A percentile compares a stretch with the other conserved stretches of the same genome.
Evolutionary conservation across 2,888 invertebrate genomes (phyloP).

Genomic region (Sicus ferrugineus): DNA sequence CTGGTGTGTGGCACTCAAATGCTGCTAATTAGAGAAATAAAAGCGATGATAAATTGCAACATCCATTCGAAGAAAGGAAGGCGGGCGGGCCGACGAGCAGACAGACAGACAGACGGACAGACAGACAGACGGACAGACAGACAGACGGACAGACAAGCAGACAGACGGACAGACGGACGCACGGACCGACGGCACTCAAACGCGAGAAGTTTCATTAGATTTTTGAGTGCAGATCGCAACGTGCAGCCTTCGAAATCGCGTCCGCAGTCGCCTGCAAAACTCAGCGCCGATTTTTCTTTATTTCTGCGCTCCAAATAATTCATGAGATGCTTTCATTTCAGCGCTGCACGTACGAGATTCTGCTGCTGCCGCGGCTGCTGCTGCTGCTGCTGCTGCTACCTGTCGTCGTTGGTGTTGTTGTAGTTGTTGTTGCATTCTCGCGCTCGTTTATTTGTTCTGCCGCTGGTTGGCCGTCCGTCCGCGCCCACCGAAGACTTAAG

Average conservation of each 20-base stretch:
- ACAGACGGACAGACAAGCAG: too few relatives aligned
- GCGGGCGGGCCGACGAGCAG: background rate
- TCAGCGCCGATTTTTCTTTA: too few relatives aligned
- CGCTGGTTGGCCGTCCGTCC: background rate
- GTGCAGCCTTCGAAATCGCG: background rate
- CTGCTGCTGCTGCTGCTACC: too few relatives aligned
- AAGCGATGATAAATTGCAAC: constrained; percentile 29
- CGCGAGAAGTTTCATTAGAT: background rate
- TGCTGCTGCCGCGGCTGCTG: too few relatives aligned
- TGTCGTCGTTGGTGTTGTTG: background rate
- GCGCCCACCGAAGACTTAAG: background rate
- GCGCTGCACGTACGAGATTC: too few relatives aligned
- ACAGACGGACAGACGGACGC: background rate
- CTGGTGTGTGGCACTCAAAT: constrained; percentile 22
- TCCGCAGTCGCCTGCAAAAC: too few relatives aligned
- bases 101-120: background rate
- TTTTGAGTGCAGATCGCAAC: background rate
- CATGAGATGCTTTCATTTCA: background rate
- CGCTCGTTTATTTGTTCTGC: background rate
- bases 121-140: too few relatives aligned
- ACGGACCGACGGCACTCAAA: background rate
- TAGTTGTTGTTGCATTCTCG: background rate
- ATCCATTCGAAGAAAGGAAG: constrained; percentile 10
- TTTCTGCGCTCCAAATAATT: too few relatives aligned
- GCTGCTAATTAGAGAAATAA: constrained; percentile 32